Conservation (phyloP, 2,113 vertebrate species). For the Prinia subflava region DNA sequence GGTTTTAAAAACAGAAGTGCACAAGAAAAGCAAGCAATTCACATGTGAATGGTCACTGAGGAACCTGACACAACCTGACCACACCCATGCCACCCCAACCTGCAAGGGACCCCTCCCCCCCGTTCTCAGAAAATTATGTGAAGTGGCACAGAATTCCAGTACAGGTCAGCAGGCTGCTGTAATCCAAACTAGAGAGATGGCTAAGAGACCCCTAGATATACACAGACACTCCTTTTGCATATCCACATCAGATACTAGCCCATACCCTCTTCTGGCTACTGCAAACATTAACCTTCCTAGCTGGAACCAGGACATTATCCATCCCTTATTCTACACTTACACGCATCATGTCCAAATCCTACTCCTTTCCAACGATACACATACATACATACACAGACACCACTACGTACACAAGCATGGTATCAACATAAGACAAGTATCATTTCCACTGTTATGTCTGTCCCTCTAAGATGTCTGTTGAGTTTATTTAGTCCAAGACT, state of each 20-base stretch:
- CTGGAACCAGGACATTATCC: not conserved
- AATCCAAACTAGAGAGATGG: not conserved
- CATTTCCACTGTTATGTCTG: not conserved
- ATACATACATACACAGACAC: not conserved
- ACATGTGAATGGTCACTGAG: accelerated
- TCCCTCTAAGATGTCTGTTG: not conserved
- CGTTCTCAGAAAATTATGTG: not conserved
- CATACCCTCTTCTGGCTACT: not conserved
- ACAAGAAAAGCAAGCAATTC: not conserved
- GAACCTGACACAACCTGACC: not conserved
- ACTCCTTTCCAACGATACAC: not conserved
- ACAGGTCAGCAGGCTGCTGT: not conserved
- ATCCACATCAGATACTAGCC: not conserved
- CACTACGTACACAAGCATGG: not conserved
- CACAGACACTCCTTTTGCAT: not conserved
- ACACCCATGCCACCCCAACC: not conserved
- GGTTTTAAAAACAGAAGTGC: not conserved
- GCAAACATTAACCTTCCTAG: not conserved
- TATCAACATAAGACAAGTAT: too few species aligned
- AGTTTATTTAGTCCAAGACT: not conserved
- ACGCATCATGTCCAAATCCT: not conserved
- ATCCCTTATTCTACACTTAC: not conserved
- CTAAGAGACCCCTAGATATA: not conserved
- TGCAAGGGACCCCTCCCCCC: not conserved
- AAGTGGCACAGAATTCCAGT: not conserved